These are phyloP conservation scores for Pithys albifrons DNA, from an alignment of 2,113 vertebrate species.

Conservation along the genomic window DNA sequence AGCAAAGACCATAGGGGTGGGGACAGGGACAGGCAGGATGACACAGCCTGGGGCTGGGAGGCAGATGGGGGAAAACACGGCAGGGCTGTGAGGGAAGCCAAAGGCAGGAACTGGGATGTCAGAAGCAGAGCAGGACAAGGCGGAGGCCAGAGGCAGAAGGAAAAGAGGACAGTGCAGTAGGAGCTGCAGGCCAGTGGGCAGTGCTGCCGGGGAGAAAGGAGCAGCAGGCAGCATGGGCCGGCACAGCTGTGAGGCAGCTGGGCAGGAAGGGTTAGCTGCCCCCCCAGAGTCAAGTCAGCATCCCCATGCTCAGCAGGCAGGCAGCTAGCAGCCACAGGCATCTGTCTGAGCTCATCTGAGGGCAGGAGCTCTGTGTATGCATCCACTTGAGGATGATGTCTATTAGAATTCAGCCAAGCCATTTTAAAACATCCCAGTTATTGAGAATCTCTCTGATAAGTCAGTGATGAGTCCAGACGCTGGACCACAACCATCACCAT, in stretches of 20 bases:
- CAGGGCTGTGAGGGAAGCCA: not conserved
- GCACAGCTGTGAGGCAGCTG: not conserved
- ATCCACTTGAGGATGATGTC: not conserved
- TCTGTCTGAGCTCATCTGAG: not conserved
- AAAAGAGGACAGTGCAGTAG: not conserved
- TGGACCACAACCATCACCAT: not conserved
- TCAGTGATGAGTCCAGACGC: not conserved
- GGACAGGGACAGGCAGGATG: not conserved
- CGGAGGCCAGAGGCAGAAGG: not conserved
- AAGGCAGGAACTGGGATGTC: accelerated
- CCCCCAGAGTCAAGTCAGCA: not conserved
- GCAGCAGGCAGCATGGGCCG: not conserved
- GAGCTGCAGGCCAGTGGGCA: not conserved
- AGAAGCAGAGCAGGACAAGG: no score
- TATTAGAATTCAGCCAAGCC: not conserved
- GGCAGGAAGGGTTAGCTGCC: not conserved
- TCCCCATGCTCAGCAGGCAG: accelerated
- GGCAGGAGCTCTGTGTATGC: not conserved
- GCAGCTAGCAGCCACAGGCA: not conserved
- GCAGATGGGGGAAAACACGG: not conserved
- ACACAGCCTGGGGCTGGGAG: not conserved
- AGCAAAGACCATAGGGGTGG: accelerated
- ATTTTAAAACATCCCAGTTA: not conserved
- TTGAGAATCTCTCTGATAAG: not conserved
- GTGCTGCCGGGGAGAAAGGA: not conserved